These are phyloP conservation scores for Clamator glandarius DNA, from an alignment of 2,797 vertebrate genomes.

Conservation along the genomic window DNA sequence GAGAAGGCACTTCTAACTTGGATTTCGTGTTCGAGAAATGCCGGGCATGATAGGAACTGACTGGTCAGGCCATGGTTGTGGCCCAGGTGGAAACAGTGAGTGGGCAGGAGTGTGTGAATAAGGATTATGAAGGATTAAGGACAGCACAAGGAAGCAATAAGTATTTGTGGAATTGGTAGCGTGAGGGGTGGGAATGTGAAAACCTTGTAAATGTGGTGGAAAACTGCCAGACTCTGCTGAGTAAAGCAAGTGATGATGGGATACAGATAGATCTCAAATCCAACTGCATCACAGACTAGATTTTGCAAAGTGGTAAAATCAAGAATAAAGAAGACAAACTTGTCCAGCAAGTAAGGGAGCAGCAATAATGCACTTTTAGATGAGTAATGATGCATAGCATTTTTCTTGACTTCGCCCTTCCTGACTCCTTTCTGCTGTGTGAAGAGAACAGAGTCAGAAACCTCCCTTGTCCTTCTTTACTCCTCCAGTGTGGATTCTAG, in stretches of 20 bases:
- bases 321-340: background rate
- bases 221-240: background rate
- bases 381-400: background rate
- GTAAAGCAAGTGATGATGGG: background rate
- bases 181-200: background rate
- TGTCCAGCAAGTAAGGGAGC: background rate
- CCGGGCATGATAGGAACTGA: background rate
- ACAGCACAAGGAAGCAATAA: background rate
- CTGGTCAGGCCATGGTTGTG: background rate
- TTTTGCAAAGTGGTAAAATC: background rate
- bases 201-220: background rate
- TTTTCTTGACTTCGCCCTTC: background rate
- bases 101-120: background rate
- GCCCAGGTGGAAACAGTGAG: background rate
- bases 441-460: background rate
- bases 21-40: background rate
- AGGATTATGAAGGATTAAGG: background rate
- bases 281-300: background rate
- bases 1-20: background rate
- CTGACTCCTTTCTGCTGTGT: background rate
- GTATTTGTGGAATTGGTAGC: background rate
- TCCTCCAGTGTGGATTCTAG: background rate
- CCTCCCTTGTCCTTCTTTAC: background rate
- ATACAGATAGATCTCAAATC: background rate
- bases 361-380: background rate